phyloP scores from a whole-genome alignment of 2,888 invertebrate species.

The Chymomyza amoena region DNA sequence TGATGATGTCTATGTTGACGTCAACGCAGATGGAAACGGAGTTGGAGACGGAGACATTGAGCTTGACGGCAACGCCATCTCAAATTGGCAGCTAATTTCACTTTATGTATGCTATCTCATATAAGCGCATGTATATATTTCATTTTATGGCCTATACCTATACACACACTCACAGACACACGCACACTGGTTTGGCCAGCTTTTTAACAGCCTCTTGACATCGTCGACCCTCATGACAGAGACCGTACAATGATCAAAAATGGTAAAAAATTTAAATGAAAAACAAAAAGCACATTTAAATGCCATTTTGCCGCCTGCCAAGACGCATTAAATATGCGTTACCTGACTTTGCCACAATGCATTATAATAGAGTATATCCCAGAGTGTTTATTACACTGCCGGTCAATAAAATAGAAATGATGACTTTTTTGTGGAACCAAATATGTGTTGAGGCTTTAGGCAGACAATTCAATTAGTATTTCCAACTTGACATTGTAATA shows the following conservation, averaged over 20 bases:
- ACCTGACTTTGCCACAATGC: background rate
- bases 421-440: background rate
- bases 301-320: constrained; percentile 8
- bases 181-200: constrained; percentile 20
- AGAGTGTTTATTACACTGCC: background rate
- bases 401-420: background rate
- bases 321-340: constrained; percentile 30
- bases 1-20: constrained; percentile 2
- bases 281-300: constrained; percentile 7
- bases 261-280: background rate
- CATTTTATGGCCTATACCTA: constrained; percentile 34
- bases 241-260: background rate
- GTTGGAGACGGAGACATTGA: too few relatives aligned
- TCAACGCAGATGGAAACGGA: background rate
- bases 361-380: background rate
- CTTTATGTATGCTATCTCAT: constrained; percentile 48
- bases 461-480: too few relatives aligned
- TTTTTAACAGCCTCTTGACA: constrained; percentile 3
- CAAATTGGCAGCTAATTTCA: constrained; percentile 68
- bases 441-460: background rate
- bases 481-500: too few relatives aligned
- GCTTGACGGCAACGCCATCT: constrained; percentile 33
- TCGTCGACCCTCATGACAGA: constrained; percentile 3
- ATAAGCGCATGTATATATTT: constrained; percentile 42
- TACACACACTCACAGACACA: background rate